phyloP scores from a whole-genome alignment of 2,888 invertebrate species.

The Auanema sp. region DNA sequence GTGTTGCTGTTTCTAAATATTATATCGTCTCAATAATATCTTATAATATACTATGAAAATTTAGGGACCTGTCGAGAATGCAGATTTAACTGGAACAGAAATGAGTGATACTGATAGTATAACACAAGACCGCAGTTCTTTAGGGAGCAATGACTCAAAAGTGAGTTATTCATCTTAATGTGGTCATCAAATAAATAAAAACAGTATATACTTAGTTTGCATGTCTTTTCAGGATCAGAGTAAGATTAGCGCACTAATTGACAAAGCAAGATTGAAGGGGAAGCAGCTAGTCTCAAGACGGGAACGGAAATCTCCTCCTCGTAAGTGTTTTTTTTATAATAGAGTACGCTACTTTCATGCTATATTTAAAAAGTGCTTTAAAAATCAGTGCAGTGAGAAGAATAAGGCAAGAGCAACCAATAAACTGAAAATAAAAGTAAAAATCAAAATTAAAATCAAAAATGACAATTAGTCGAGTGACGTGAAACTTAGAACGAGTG shows the following conservation, averaged over 20 bases:
- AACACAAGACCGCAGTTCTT: constrained; percentile 29
- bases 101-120: constrained; percentile 21
- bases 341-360: not conserved
- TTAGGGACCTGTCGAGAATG: constrained; percentile 40
- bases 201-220: constrained; percentile 1
- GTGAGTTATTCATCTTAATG: not conserved
- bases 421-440: constrained; percentile 1
- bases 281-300: constrained; percentile 33
- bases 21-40: not conserved
- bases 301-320: constrained; percentile 32
- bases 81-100: constrained; percentile 36
- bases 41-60: not conserved
- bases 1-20: not conserved
- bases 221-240: constrained; percentile 28
- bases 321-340: constrained; percentile 9
- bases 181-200: not conserved
- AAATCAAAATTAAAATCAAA: no score
- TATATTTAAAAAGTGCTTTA: not conserved
- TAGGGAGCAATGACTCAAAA: constrained; percentile 30
- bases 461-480: no score
- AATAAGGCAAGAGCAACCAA: not conserved
- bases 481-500: no score
- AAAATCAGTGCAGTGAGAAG: not conserved
- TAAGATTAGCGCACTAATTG: constrained; percentile 40
- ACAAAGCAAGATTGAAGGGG: constrained; percentile 44